Base-by-base conservation (phyloP, 2,797 vertebrate genomes). In the Cynodonichthys magdalenae region DNA sequence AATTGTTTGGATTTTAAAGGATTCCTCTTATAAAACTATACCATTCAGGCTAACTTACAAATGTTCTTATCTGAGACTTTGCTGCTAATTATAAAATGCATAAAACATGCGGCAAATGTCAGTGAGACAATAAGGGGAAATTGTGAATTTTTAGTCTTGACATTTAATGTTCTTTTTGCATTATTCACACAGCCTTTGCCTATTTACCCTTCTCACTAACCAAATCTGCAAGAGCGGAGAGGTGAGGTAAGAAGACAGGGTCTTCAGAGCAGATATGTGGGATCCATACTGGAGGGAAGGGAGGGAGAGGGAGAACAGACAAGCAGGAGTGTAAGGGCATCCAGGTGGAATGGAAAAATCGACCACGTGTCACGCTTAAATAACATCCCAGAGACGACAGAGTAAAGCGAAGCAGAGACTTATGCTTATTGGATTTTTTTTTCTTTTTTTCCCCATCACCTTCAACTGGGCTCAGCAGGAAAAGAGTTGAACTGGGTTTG, bases 1-100 rank as follows among this genome's bases (percentile, higher is more conserved):
- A 55, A 50, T 52, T 59, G 63, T 31, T 69, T 59, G 78, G 80
- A 78, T 59, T 77, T 85, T 70, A 85, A 79, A 69, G 41, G n/a
- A 58, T 66, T 72, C 76, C 74, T 69, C 71, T 70, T 17, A 39
- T 60, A 55, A 78, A 83, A 76, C 75, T 71, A 81, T n/a, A 80
- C 65, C 20, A 31, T 63, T 53, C 55, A 7, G 53, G 44, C 59
- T 73, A 79, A 74, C 64, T 59, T 67, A 69, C 65, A 39, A 48
- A 58, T 67, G 69, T 31, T 56, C 59, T 60, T 65, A 73, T 57
- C 51, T 0, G 82, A 90, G 89, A 84, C 77, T 75, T 59, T 59
- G 50, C 47, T 5, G 24, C 86, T 92, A 93, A 93, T 94, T 92
- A 93, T 88, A 79, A 91, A 89, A 92, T 93, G 85, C 89, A 93